Evolutionary conservation across 2,113 vertebrate species (phyloP), one percentile per base, ranked within the genome.

Genomic region (Anguilla rostrata): DNA sequence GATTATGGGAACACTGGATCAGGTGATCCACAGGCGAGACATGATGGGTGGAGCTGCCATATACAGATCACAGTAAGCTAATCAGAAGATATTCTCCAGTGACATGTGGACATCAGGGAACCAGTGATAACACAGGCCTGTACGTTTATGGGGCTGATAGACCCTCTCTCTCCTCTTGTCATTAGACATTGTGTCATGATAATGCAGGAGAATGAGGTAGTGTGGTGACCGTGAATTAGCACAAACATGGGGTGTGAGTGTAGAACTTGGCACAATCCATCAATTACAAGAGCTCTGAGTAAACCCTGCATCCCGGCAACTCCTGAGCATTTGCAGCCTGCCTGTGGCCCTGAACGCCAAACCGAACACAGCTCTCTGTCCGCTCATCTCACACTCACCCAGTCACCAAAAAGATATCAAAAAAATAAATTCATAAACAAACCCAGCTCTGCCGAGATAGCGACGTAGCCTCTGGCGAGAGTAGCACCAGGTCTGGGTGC

Each of bases 401-500:
- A 80, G 78, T 18, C 20, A n/a, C 20, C 81, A 82, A n/a, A 56
- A 57, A 57, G 26, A 46, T 34, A 34, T 34, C 15, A 20, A 56
- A 82, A 12, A 9, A 78, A 75, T 9, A 43, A 43, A 71, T 15
- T 15, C 14, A 20, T 16, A 14, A 53, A 53, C 49, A 66, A 66
- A 26, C 60, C 22, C 18, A 78, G 3, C 66, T 18, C 39, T 18
- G 46, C 49, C 39, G n/a, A 85, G 20, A 16, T 39, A 66, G 83
- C 83, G 87, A 87, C 56, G 82, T 75, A 41, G 86, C 89, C 82
- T 22, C 0, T 0, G 89, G 90, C 86, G 57, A 53, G 39, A 49
- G 88, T 80, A 56, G 18, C 46, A 80, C 49, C 82, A 60, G 57
- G 43, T 34, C 71, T 75, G 71, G 71, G 71, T n/a, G n/a, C 71